These are phyloP conservation scores for Erebia palarica DNA, from an alignment of 2,888 invertebrate genomes.

Conservation along the genomic window DNA sequence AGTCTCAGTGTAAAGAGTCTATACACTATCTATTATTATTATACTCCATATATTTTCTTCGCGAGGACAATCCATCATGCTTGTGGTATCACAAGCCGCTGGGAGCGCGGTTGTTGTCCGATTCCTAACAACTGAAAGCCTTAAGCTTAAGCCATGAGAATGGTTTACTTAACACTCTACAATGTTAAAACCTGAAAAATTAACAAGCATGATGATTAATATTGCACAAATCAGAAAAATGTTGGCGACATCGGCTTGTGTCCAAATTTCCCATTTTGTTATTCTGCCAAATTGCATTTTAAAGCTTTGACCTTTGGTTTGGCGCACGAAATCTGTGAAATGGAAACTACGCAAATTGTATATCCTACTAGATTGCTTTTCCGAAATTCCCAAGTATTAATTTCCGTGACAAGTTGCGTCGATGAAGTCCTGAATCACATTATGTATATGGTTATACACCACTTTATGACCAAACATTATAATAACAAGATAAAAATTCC, in stretches of 20 bases:
- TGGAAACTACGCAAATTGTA: slow-evolving; percentile 6
- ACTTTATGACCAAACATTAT: no score
- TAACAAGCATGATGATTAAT: neutral
- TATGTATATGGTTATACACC: no score
- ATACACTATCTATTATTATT: no score
- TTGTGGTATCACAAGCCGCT: no score
- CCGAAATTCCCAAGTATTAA: neutral
- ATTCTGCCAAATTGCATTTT: slow-evolving; percentile 24
- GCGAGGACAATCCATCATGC: no score
- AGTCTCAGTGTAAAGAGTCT: no score
- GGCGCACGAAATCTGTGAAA: slow-evolving; percentile 5
- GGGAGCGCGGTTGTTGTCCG: no score
- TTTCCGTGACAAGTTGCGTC: neutral
- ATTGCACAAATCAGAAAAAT: neutral
- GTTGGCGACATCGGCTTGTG: neutral
- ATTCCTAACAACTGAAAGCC: no score
- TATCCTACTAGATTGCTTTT: slow-evolving; percentile 1
- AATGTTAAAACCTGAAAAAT: neutral
- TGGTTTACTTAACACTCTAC: neutral
- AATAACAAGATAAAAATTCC: no score
- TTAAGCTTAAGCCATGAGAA: no score
- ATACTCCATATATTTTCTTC: no score
- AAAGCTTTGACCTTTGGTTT: slow-evolving; percentile 13
- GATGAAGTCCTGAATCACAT: no score
- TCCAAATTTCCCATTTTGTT: slow-evolving; percentile 17